A percentile compares a stretch with the other conserved stretches of the same genome.
These are phyloP conservation scores for Trachelus tabidus DNA, from an alignment of 2,888 invertebrate species.

Conservation along the genomic window DNA sequence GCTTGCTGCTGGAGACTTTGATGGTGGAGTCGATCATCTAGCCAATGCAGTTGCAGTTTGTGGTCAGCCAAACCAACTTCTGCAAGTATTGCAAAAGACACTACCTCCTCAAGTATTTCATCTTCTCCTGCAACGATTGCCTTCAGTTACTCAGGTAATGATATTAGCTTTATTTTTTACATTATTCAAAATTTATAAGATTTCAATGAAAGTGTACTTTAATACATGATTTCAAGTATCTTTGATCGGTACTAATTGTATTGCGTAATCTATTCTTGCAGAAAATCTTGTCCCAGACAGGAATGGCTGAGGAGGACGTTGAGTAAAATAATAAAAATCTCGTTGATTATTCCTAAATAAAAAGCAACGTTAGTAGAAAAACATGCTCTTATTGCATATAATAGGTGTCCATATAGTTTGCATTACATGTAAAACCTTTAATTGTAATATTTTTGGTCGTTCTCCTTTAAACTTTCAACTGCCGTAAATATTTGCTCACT, in stretches of 20 bases:
- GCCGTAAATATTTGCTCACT: background rate
- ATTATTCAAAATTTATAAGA: background rate
- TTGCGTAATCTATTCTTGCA: conserved; percentile 36
- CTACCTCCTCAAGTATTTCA: conserved; percentile 96
- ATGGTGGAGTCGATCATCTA: conserved; percentile 94
- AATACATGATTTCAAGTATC: background rate
- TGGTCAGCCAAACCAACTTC: conserved; percentile 91
- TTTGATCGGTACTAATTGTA: background rate
- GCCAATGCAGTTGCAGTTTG: conserved; percentile 98
- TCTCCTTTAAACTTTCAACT: background rate
- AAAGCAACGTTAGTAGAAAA: conserved; percentile 48
- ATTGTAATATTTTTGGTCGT: background rate
- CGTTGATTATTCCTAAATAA: conserved; percentile 47
- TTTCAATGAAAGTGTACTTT: background rate
- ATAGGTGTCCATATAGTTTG: conserved; percentile 11
- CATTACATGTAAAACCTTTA: background rate
- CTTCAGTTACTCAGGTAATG: conserved; percentile 71
- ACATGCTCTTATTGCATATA: conserved; percentile 41
- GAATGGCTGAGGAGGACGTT: conserved; percentile 61
- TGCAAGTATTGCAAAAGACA: conserved; percentile 92
- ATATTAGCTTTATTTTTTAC: background rate
- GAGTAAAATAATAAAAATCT: conserved; percentile 49
- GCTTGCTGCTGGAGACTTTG: conserved; percentile 85
- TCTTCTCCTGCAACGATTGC: conserved; percentile 84
- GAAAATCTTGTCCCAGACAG: conserved; percentile 49